Evolutionary conservation across 92 coral and sea anemone genomes (phyloP), one percentile per base, ranked within the genome.

Genomic region (Epizoanthus rinbou): DNA sequence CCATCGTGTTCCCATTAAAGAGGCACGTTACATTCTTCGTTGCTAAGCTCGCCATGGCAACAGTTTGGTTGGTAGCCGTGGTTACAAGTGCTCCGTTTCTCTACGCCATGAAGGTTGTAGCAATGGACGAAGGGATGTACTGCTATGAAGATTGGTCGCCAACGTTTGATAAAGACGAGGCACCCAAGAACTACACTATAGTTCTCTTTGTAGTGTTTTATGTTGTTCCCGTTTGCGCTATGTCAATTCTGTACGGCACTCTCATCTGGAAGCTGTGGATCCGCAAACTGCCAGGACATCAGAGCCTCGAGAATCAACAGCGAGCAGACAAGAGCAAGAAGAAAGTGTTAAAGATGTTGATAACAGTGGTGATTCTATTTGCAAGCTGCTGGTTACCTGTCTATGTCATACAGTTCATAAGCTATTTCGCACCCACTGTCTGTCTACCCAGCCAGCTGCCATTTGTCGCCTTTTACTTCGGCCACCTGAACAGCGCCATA

Each of bases 301-400:
- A 88, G 59, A 93, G 88, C 73, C 85, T 57, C 21, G 86, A 74
- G 58, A 93, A 93, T 68, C 91, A 93, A 28, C 91, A 72, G 35
- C 90, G 95, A 68, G 91, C 91, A 1, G 90, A 91, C 8, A 88
- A 64, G 58, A 88, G 93, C 60, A 93, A 85, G 78, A 93, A 91
- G 90, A 93, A 93, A 75, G 98, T 91, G 24, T 83, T 93, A 0
- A 89, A 82, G 47, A 93, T 93, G 95, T 41, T 93, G 23, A 85
- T 93, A 22, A 88, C 91, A 9, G 98, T 93, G 3, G 95, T 93
- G 18, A 59, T 83, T 21, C 74, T 93, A 47, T 93, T 93, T 74
- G 98, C 95, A 5, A 16, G 91, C 22, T 93, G 98, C 54, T 93
- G 98, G 98, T 87, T 93, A 0, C 98, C 95, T 3, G 79, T 91